Evolutionary conservation across 2,113 vertebrate species (phyloP), one percentile per base, ranked within the genome.

Genomic region (Varanus komodoensis): DNA sequence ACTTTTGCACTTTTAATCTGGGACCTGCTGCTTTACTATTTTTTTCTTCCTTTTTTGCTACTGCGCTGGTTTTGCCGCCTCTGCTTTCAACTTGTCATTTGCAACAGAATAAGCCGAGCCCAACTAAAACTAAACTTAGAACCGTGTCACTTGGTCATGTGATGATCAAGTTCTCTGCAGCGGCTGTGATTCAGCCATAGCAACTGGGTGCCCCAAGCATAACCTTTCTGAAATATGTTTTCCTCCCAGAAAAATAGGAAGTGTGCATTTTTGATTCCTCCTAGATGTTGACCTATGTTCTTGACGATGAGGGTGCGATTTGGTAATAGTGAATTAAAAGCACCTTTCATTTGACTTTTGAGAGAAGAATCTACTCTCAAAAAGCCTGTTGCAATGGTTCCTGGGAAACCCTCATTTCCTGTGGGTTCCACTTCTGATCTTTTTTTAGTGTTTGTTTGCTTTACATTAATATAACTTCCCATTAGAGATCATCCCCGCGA

Each of bases 381-480:
- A 44, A 3, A 44, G 38, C 38, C 38, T 44, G 38, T 44, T 44
- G 38, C 38, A 44, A 44, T 12, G 83, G 89, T 95, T 92, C 89
- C 93, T 87, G 92, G 29, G 15, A 6, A 94, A 94, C 93, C 92
- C 93, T 92, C 64, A 89, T 93, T 92, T 96, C 90, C 88, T 92
- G 88, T 95, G 90, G 91, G 82, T 79, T 95, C 90, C 91, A 93
- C 93, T 93, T 96, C 95, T 95, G 93, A 95, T 96, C 93, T 94
- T 95, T 94, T 89, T 90, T 94, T 44, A 0, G 92, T 89, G 94
- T 90, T 91, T 95, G 94, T 95, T 96, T 96, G 93, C 94, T 95
- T 95, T 95, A 94, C 94, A 94, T 96, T 96, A 96, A 95, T 96
- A 95, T 92, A 94, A 94, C 94, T 95, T 93, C 93, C 95, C 95